Evolutionary conservation across 1,140 invertebrate species (phyloP).

Genomic region (Euura saliciscinereae): DNA sequence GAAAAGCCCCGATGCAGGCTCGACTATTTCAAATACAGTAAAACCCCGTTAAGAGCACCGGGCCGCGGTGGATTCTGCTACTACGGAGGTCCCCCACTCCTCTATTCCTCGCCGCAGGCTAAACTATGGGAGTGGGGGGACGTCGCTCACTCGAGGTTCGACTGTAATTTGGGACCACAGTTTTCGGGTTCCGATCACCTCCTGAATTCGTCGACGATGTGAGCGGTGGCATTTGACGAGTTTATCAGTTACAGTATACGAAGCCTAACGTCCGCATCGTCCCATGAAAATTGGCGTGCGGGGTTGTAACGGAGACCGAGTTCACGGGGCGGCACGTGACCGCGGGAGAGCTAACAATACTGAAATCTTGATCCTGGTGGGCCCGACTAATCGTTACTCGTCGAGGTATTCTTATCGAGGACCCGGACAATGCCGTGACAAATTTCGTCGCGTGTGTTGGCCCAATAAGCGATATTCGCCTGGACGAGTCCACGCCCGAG

Average conservation of each 20-base stretch:
- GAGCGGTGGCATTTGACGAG: constrained; percentile 3
- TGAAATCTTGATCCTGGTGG: constrained; percentile 29
- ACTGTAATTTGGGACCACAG: background rate
- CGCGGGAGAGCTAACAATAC: constrained; percentile 7
- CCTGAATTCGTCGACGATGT: background rate
- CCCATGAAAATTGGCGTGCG: constrained; percentile 25
- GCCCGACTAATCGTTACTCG: constrained; percentile 16
- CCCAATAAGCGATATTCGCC: constrained; percentile 34
- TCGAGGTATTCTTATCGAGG: constrained; percentile 28
- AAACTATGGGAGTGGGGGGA: too few relatives aligned
- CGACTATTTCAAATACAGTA: too few relatives aligned
- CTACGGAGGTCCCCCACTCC: too few relatives aligned
- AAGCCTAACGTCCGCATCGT: constrained; percentile 18
- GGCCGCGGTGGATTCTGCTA: too few relatives aligned
- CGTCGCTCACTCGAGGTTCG: background rate
- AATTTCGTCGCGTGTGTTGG: constrained; percentile 47
- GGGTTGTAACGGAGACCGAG: constrained; percentile 21
- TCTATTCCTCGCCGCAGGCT: too few relatives aligned
- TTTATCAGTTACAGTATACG: constrained; percentile 21
- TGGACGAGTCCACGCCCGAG: background rate
- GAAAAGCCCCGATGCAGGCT: too few relatives aligned
- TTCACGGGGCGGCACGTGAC: constrained; percentile 34
- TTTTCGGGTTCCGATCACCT: background rate
- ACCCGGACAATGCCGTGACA: constrained; percentile 29
- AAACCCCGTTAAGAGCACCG: too few relatives aligned